Base-by-base conservation (phyloP, 1,140 invertebrate species). In the Muscidifurax raptorellus region DNA sequence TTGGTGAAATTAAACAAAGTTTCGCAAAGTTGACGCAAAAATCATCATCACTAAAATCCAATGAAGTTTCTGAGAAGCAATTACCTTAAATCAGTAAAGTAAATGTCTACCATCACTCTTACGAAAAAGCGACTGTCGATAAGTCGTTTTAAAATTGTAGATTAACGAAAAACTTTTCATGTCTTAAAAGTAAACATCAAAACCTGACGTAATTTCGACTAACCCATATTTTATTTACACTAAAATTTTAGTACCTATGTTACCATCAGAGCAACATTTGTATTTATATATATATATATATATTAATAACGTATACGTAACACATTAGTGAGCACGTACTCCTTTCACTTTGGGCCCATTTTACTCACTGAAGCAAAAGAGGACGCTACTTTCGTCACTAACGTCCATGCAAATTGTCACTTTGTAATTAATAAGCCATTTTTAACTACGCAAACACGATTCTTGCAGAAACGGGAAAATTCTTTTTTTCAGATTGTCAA, bases 121-220 rank as follows among this genome's bases (percentile, higher is more conserved):
- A 59, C 52, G 0, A 59, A 59, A n/a, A n/a, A n/a, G 52, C 52
- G 52, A 28, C 40, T 22, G 52, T 82, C 71, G 72, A 82, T 82
- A 82, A 82, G 25, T 2, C 22, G 40, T 75, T 52, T 22, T 18
- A 52, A 18, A 18, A 52, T 1, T 52, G 0, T 52, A 18, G 4
- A 52, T 52, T 25, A 22, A 18, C 15, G 47, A 52, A 22, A 18
- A 27, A 27, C 10, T 40, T 40, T 40, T 12, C 32, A 7, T 7
- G 9, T 40, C 36, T 40, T 1, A 12, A 40, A 40, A 40, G 7
- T 40, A 9, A 12, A 40, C 1, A 9, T 9, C 1, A 40, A 40
- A 40, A 9, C 0, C 36, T 9, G 10, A 9, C 36, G 36, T 40
- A 40, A 40, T 9, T 40, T 40, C 36, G 36, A 40, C 7, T 9